Evolutionary conservation across 2,888 invertebrate species (phyloP).

Genomic region (Stenurella melanura): DNA sequence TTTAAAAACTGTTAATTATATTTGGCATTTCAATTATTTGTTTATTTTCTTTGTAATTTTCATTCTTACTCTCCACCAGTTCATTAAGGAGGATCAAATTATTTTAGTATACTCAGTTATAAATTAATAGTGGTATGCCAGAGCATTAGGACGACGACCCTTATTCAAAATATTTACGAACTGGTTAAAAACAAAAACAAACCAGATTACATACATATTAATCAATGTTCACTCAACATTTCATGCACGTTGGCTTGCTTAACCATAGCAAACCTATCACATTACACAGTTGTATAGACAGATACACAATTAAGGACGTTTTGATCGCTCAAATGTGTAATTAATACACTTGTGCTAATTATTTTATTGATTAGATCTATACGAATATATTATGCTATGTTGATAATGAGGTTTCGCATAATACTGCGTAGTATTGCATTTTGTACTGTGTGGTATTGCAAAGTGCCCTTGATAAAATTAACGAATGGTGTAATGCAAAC

Average conservation of each 20-base stretch:
- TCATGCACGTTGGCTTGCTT: background rate
- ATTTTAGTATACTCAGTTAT: too few relatives aligned
- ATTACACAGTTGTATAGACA: background rate
- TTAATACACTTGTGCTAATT: constrained; percentile 8
- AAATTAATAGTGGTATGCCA: background rate
- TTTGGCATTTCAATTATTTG: too few relatives aligned
- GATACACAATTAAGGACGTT: constrained; percentile 14
- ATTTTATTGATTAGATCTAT: constrained; percentile 23
- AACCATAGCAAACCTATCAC: constrained; percentile 1
- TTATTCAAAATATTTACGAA: background rate
- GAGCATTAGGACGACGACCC: background rate
- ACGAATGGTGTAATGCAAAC: too few relatives aligned
- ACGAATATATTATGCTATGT: background rate
- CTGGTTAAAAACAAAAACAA: background rate
- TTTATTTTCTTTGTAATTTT: too few relatives aligned
- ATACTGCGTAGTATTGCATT: background rate
- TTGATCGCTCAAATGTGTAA: constrained; percentile 25
- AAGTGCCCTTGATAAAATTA: too few relatives aligned
- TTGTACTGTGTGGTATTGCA: too few relatives aligned
- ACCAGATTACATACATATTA: background rate
- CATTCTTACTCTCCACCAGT: too few relatives aligned
- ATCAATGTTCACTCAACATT: background rate
- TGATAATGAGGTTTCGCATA: background rate
- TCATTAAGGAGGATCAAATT: too few relatives aligned
- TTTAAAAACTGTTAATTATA: too few relatives aligned